Evolutionary conservation across 2,888 invertebrate genomes (phyloP).

Genomic region (Sialis lutaria): DNA sequence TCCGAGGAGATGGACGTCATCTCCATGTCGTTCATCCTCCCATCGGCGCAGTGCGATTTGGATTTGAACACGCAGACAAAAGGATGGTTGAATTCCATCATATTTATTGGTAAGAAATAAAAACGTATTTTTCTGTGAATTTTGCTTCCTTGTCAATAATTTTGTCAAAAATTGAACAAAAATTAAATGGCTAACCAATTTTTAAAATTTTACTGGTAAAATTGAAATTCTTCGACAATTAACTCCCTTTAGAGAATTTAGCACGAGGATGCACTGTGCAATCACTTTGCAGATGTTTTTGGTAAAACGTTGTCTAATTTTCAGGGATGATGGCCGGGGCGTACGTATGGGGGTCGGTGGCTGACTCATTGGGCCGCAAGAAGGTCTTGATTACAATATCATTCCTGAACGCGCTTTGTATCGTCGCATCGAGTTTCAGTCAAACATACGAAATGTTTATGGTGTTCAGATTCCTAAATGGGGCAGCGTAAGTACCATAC

Average conservation of each 20-base stretch:
- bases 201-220: too few species aligned
- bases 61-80: conserved; percentile 71
- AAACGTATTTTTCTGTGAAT: too few species aligned
- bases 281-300: too few species aligned
- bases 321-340: conserved; percentile 84
- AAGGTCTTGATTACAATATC: conserved; percentile 79
- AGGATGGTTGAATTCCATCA: conserved; percentile 51
- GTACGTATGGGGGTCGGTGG: conserved; percentile 82
- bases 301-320: too few species aligned
- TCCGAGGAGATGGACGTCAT: conserved; percentile 95
- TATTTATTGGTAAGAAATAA: conserved; percentile 32
- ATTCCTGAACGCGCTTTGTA: conserved; percentile 77
- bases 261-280: too few species aligned
- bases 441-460: conserved; percentile 79
- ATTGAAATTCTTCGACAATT: too few species aligned
- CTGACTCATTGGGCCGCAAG: conserved; percentile 74
- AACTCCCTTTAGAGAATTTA: too few species aligned
- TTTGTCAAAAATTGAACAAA: too few species aligned
- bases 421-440: conserved; percentile 78
- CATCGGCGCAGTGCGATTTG: conserved; percentile 85
- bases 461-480: conserved; percentile 79
- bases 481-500: conserved; percentile 66
- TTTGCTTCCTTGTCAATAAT: too few species aligned
- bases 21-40: conserved; percentile 86
- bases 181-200: too few species aligned